Percentiles rank a stretch among this genome's conserved stretches.
Evolutionary conservation across 2,888 invertebrate species (phyloP).

Genomic region (Gerris lacustris): DNA sequence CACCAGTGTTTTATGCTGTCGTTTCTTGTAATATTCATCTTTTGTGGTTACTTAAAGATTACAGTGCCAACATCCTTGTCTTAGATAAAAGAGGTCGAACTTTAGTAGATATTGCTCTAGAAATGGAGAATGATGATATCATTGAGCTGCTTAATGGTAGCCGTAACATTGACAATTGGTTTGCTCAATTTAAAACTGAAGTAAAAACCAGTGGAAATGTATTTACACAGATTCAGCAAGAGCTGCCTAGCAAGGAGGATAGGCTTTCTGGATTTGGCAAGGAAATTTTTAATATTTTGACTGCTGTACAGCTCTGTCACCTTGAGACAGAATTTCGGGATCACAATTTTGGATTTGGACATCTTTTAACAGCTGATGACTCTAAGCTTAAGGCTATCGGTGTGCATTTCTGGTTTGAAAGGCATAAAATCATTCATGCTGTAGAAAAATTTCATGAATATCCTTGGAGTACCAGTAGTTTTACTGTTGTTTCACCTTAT

Average conservation of each 20-base stretch:
- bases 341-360: constrained; percentile 24
- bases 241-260: constrained; percentile 19
- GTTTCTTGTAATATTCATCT: constrained; percentile 19
- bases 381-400: constrained; percentile 24
- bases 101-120: constrained; percentile 23
- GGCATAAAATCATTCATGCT: constrained; percentile 21
- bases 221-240: constrained; percentile 14
- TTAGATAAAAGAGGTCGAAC: constrained; percentile 24
- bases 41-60: constrained; percentile 24
- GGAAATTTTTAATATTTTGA: constrained; percentile 21
- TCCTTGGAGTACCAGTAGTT: constrained; percentile 24
- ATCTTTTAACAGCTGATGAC: constrained; percentile 25
- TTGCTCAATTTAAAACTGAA: neutral
- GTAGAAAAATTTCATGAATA: constrained; percentile 26
- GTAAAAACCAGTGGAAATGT: neutral
- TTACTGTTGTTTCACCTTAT: constrained; percentile 16
- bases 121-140: constrained; percentile 23
- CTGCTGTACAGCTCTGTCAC: constrained; percentile 20
- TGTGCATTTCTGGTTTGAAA: constrained; percentile 24
- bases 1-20: constrained; percentile 29
- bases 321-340: constrained; percentile 18
- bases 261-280: constrained; percentile 24
- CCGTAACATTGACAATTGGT: neutral
- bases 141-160: constrained; percentile 19
- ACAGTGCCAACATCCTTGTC: constrained; percentile 24